Evolutionary conservation across 2,797 vertebrate genomes (phyloP).

Genomic region (Eupleurogrammus muticus): DNA sequence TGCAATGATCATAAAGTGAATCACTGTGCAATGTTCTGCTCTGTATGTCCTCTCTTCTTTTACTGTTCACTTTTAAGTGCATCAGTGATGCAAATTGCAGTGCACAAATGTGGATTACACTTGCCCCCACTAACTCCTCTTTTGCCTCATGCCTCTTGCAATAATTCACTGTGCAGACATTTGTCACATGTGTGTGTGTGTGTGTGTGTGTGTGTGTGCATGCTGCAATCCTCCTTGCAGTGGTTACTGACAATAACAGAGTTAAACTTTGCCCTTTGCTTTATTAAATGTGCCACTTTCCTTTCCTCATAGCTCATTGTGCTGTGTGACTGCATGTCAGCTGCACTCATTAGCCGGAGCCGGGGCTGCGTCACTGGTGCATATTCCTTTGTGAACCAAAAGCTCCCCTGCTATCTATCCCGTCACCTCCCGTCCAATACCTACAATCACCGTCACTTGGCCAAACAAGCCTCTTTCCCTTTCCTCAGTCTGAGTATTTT

Average conservation of each 20-base stretch:
- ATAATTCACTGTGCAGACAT: slow-evolving; percentile 28
- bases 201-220: neutral
- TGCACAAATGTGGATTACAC: neutral
- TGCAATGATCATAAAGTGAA: slow-evolving; percentile 17
- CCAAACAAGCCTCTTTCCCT: slow-evolving; percentile 38
- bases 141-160: neutral
- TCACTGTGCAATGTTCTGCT: slow-evolving; percentile 11
- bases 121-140: neutral
- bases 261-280: slow-evolving; percentile 38
- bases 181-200: neutral
- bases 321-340: slow-evolving; percentile 31
- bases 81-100: slow-evolving; percentile 1
- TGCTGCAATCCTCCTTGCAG: neutral
- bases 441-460: slow-evolving; percentile 17
- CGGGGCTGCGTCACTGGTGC: slow-evolving; percentile 21
- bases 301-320: slow-evolving; percentile 16
- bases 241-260: slow-evolving; percentile 10
- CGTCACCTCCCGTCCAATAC: neutral
- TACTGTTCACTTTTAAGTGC: slow-evolving; percentile 11
- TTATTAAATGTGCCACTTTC: slow-evolving; percentile 32
- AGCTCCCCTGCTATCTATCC: slow-evolving; percentile 29
- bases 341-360: slow-evolving; percentile 28
- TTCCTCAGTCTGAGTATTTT: slow-evolving; percentile 36
- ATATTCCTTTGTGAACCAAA: slow-evolving; percentile 37
- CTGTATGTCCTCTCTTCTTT: slow-evolving; percentile 16